These are phyloP conservation scores for Centruroides sculpturatus DNA, from an alignment of 1,140 invertebrate genomes.

Conservation along the genomic window DNA sequence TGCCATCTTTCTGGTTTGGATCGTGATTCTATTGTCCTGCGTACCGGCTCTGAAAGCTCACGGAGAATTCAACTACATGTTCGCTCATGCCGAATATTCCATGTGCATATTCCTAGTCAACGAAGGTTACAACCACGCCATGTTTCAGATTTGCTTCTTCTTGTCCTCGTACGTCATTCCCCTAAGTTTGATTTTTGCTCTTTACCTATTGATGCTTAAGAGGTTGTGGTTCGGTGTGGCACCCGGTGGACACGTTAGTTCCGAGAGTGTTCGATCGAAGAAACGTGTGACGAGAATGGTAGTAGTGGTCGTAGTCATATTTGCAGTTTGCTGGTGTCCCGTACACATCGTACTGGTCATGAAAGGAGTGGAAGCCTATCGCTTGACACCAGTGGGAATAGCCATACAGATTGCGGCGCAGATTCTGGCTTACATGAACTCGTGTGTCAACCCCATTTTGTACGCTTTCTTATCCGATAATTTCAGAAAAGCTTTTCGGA, in stretches of 20 bases:
- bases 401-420: constrained; percentile 68
- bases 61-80: constrained; percentile 41
- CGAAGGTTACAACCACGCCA: constrained; percentile 16
- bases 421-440: constrained; percentile 88
- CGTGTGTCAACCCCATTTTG: constrained; percentile 88
- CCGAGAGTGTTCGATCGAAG: constrained; percentile 62
- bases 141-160: constrained; percentile 46
- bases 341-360: constrained; percentile 72
- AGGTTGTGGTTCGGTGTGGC: constrained; percentile 65
- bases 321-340: constrained; percentile 90
- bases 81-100: background rate
- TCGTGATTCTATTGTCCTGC: constrained; percentile 55
- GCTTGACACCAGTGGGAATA: constrained; percentile 44
- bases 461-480: constrained; percentile 82
- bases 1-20: constrained; percentile 66
- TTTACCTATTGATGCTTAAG: constrained; percentile 82
- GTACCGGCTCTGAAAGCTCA: constrained; percentile 63
- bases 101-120: constrained; percentile 14
- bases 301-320: constrained; percentile 82
- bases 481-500: constrained; percentile 66
- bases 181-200: constrained; percentile 64
- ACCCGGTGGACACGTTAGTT: constrained; percentile 50
- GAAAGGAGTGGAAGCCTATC: constrained; percentile 55
- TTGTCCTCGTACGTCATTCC: constrained; percentile 72
- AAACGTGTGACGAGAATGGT: constrained; percentile 85